Base-by-base conservation (phyloP, 1,140 invertebrate genomes). In the Tyrophagus putrescentiae region DNA sequence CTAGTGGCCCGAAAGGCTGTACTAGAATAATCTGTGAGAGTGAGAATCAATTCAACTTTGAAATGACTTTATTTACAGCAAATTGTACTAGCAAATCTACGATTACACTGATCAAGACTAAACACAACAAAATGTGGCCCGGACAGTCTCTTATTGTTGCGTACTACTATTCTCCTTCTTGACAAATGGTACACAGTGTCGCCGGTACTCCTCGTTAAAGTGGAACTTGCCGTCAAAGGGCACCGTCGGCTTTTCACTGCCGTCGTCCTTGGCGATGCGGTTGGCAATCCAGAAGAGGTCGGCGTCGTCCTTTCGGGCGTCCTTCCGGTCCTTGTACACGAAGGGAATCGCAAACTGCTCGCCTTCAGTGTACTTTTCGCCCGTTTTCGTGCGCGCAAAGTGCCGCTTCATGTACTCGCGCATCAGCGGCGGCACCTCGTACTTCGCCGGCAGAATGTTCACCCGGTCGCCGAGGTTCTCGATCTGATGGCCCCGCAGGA, bases 361-460 rank as follows among this genome's bases (percentile, higher is more conserved):
- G 4, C 11, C 28, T 6, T 6, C 25, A 23, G 16, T 16, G 9
- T 6, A 48, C 44, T 48, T 5, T 42, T 60, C 4, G 11, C 18
- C 44, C 41, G 1, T 41, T 57, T 39, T 23, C 11, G n/a, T 13
- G 16, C n/a, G 27, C 36, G 48, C 28, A 31, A 27, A 2, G n/a
- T 63, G 29, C 1, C 60, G 36, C 13, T 57, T 45, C 27, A 64
- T 18, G 32, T 44, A 64, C 25, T 57, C 53, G 25, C 29, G 41
- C 60, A 64, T 62, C 0, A 64, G 18, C 18, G 63, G 63, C 33
- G 63, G 63, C n/a, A 64, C 11, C 9, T 44, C 21, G 21, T 57
- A 62, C 25, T 45, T 28, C 34, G 33, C 33, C 2, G 53, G 60
- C 25, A 64, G 57, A n/a, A 63, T 18, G 16, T 32, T 56, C 23